Conservation (phyloP, 2,888 invertebrate genomes). For the Stenchaetothrips biformis region DNA sequence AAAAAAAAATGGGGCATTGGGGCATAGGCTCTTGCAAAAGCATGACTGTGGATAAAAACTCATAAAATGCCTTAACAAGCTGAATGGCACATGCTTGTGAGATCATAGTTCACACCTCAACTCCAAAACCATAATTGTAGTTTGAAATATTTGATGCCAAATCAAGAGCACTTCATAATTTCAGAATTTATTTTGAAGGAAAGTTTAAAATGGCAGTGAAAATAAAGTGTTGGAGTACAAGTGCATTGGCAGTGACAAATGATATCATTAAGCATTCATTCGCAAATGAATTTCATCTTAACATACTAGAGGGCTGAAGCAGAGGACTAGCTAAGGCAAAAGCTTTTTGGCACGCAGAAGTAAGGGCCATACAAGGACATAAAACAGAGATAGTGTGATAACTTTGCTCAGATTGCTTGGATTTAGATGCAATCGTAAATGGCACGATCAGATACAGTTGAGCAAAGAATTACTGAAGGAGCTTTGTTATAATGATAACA, state of each 20-base stretch:
- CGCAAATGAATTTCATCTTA: not conserved
- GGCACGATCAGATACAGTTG: not conserved
- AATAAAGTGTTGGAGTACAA: not conserved
- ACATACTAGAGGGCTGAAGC: not conserved
- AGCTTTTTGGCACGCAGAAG: constrained; percentile 11
- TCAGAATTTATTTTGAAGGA: not conserved
- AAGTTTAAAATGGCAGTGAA: not conserved
- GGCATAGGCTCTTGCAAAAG: not conserved
- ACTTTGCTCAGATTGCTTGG: not conserved
- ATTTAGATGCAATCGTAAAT: not conserved
- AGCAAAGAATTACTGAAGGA: constrained; percentile 9
- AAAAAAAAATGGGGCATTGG: not conserved
- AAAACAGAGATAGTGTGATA: not conserved
- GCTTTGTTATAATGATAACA: not conserved
- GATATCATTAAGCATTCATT: not conserved
- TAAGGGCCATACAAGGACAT: constrained; percentile 2
- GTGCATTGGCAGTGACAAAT: constrained; percentile 9
- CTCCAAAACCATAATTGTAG: not conserved
- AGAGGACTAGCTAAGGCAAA: constrained; percentile 3
- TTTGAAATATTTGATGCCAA: too few species aligned
- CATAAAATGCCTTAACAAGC: not conserved
- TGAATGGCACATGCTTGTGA: constrained; percentile 12
- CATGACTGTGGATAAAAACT: not conserved
- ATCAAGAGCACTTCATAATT: too few species aligned
- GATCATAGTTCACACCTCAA: constrained; percentile 3